phyloP scores from a whole-genome alignment of 2,113 vertebrate species.

The Myotis brandtii region DNA sequence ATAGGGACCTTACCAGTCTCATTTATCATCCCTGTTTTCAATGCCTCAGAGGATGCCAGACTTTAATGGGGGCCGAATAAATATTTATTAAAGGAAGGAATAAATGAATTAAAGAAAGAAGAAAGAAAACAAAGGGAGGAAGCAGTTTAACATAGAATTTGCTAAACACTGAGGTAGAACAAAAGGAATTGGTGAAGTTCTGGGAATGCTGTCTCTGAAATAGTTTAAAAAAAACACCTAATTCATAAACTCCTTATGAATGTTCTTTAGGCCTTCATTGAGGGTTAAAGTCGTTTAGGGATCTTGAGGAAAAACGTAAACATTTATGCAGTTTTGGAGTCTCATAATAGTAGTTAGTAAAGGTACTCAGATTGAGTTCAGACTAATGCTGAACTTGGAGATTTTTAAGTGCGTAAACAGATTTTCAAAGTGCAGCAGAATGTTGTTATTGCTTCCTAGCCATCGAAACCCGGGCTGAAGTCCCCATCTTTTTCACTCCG shows the following conservation, averaged over 20 bases:
- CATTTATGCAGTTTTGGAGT: not conserved
- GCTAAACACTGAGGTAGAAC: not conserved
- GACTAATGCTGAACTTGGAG: not conserved
- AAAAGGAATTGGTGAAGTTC: not conserved
- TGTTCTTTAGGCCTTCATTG: slow-evolving; percentile 28
- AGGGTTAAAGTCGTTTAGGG: not conserved
- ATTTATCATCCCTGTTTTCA: not conserved
- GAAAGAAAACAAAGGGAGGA: not conserved
- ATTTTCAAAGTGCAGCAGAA: not conserved
- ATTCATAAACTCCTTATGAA: not conserved
- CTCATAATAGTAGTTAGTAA: not conserved
- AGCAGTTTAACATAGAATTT: not conserved
- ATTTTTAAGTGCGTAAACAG: not conserved
- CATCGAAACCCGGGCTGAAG: not conserved
- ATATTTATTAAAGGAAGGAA: not conserved
- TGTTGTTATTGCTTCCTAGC: not conserved
- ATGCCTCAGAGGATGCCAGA: not conserved
- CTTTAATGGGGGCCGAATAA: not conserved
- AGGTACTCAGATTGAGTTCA: not conserved
- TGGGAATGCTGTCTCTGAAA: not conserved
- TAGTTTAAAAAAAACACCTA: too few species aligned
- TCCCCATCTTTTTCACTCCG: not conserved
- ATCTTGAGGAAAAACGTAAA: not conserved
- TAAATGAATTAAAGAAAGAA: not conserved
- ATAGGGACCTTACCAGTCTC: not conserved